Conservation (phyloP, 92 coral and sea anemone genomes). For the Actinostola sp. region DNA sequence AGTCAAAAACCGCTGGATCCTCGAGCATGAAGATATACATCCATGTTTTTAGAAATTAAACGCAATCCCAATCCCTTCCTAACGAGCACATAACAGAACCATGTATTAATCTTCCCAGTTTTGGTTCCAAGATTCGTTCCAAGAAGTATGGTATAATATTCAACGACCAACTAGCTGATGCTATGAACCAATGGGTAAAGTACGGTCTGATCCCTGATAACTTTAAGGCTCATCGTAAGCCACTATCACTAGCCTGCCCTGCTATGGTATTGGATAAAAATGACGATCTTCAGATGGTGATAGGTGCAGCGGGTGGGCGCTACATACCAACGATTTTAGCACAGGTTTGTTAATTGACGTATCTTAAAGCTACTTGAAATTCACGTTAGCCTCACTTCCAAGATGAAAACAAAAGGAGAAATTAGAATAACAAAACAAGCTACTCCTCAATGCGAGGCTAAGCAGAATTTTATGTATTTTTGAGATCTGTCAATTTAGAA, state of each 20-base stretch:
- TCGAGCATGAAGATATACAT: too few species aligned
- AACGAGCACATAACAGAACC: too few species aligned
- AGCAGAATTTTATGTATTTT: too few species aligned
- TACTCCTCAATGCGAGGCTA: too few species aligned
- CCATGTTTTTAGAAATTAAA: too few species aligned
- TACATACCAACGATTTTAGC: conserved; percentile 80
- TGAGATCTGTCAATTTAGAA: too few species aligned
- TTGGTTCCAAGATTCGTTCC: conserved; percentile 78
- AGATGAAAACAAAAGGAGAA: too few species aligned
- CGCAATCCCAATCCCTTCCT: too few species aligned
- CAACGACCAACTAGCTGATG: conserved; percentile 84
- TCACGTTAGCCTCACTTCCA: too few species aligned
- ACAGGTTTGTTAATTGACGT: conserved; percentile 62
- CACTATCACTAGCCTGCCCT: conserved; percentile 81
- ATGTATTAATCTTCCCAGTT: conserved; percentile 36
- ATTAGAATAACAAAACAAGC: too few species aligned
- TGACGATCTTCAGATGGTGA: conserved; percentile 78
- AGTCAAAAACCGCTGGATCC: too few species aligned
- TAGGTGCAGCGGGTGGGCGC: conserved; percentile 89
- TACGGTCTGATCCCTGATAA: conserved; percentile 70
- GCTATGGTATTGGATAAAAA: conserved; percentile 68
- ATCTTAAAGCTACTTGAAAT: too few species aligned
- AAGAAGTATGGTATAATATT: conserved; percentile 69
- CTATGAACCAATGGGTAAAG: conserved; percentile 82
- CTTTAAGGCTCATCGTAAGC: conserved; percentile 69